Conservation (phyloP, 2,113 vertebrate genomes). For the Ovibos moschatus region DNA sequence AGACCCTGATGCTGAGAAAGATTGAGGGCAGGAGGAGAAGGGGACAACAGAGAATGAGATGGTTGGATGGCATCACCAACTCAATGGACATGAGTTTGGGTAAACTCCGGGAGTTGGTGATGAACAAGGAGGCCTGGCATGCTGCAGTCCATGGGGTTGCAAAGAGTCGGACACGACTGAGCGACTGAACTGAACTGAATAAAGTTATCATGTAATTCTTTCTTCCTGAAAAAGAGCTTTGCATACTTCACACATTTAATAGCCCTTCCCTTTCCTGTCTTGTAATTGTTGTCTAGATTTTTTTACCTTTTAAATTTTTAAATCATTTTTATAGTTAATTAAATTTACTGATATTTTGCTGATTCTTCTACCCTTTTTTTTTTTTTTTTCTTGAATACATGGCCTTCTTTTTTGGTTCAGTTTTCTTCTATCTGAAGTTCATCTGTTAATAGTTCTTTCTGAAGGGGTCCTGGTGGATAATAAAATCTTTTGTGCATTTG, state of each 20-base stretch:
- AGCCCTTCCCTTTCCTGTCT: neutral
- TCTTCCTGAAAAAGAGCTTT: neutral
- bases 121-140: neutral
- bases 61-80: neutral
- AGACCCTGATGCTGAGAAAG: neutral
- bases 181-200: neutral
- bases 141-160: neutral
- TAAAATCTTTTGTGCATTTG: neutral
- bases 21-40: neutral
- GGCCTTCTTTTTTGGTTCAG: neutral
- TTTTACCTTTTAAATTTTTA: neutral
- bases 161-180: neutral
- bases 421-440: conserved; percentile 7
- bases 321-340: conserved; percentile 9
- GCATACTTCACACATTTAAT: neutral
- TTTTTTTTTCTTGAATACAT: neutral
- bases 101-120: neutral
- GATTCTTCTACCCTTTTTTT: neutral
- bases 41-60: neutral
- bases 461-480: neutral
- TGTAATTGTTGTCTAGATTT: neutral
- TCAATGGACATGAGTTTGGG: neutral
- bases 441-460: neutral
- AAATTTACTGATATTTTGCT: neutral
- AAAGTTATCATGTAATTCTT: neutral